A percentile compares a stretch with the other conserved stretches of the same genome.
These are phyloP conservation scores for Lethenteron reissneri DNA, from an alignment of 2,113 vertebrate species.

Conservation along the genomic window DNA sequence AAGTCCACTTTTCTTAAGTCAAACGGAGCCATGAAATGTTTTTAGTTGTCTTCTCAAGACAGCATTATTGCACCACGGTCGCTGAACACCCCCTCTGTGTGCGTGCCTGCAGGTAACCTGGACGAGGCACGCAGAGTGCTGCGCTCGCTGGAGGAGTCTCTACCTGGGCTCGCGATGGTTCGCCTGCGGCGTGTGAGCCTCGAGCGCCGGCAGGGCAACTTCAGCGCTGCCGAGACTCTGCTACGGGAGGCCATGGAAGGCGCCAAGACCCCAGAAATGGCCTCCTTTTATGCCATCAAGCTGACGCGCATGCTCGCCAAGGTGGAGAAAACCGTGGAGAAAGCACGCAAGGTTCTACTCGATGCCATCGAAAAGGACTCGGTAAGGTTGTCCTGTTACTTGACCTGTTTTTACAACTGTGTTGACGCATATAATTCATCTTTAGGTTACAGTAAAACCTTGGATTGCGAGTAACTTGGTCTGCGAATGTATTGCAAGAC, in stretches of 20 bases:
- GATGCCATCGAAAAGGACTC: conserved; percentile 78
- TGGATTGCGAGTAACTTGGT: no score
- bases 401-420: not conserved
- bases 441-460: no score
- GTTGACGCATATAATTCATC: no score
- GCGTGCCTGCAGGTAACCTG: conserved; percentile 33
- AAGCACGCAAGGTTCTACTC: conserved; percentile 68
- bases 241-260: conserved; percentile 58
- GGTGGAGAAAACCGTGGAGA: conserved; percentile 55
- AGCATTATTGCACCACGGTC: no score
- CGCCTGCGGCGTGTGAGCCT: conserved; percentile 71
- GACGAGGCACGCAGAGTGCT: conserved; percentile 72
- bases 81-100: no score
- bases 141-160: conserved; percentile 43
- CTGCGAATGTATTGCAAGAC: no score
- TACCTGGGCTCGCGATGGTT: conserved; percentile 69
- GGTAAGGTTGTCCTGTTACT: conserved; percentile 27
- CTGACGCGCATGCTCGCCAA: conserved; percentile 63
- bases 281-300: conserved; percentile 77
- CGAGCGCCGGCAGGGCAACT: conserved; percentile 70
- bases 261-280: conserved; percentile 39
- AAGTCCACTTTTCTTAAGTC: conserved; percentile 7
- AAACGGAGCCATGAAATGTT: no score
- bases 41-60: no score
- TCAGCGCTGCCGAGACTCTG: conserved; percentile 60